Evolutionary conservation across 1,140 invertebrate species (phyloP), one percentile per base, ranked within the genome.

Genomic region (Lamellibrachia luymesi): DNA sequence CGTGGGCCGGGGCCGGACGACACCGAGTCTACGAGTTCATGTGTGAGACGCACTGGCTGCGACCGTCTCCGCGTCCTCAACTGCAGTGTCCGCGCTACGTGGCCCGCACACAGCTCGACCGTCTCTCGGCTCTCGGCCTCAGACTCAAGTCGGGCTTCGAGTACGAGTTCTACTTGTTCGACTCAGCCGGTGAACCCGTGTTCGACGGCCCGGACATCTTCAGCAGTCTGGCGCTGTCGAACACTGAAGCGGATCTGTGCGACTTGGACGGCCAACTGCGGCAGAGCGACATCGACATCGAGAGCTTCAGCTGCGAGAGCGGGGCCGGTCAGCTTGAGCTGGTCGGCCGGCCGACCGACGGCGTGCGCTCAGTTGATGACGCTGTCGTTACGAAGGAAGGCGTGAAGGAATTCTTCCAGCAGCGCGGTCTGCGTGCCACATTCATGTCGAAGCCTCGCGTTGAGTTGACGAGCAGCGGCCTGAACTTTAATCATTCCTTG

Each of bases 401-500:
- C 8, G 64, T 94, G 50, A 94, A 94, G 56, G 93, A 94, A 90
- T 50, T 94, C 50, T 50, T 22, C n/a, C 93, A 93, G 50, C 27
- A 91, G 91, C 51, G 64, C 8, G 93, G 93, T 49, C 92, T 50
- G 38, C 25, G 92, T 27, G 93, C 94, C 4, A 94, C 94, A n/a
- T 95, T 94, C 93, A 95, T 95, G 94, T 89, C 94, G 38, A 90
- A 93, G 17, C 94, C 94, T 4, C 91, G 50, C 13, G 90, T 56
- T 17, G 49, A 92, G 10, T 90, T 90, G 38, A 27, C 93, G 13
- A 91, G 92, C 50, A 94, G 93, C 90, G 94, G 94, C 13, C 92
- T 94, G 25, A 94, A 94, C 91, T 93, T 94, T 13, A 94, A 94
- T 93, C 93, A 94, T 64, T 94, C 94, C 27, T 93, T 94, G 52